Evolutionary conservation across 2,113 vertebrate genomes (phyloP).

Genomic region (Podocnemis expansa): DNA sequence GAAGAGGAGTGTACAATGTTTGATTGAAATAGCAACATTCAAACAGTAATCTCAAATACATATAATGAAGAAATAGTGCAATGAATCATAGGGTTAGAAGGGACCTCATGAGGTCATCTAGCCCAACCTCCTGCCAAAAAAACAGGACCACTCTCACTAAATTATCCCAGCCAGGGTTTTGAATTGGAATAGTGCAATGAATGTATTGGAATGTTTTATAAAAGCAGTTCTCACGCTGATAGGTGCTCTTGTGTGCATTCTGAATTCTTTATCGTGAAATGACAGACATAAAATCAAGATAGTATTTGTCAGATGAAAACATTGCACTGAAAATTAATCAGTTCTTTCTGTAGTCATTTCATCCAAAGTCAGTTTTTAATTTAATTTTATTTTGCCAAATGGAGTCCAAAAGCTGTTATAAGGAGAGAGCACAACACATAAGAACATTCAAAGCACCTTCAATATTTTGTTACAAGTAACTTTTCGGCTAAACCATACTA

Average conservation of each 20-base stretch:
- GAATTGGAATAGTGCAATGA: neutral
- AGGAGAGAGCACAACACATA: neutral
- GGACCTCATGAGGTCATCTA: no score
- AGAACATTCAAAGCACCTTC: neutral
- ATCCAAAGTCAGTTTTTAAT: neutral
- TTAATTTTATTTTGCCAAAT: neutral
- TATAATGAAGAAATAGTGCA: constrained; percentile 18
- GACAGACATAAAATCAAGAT: neutral
- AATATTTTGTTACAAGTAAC: neutral
- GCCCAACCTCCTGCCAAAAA: no score
- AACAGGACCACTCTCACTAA: no score
- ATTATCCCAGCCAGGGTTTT: no score
- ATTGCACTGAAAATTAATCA: neutral
- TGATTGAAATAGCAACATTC: constrained; percentile 48
- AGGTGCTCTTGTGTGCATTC: neutral
- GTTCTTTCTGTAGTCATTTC: neutral
- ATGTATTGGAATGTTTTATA: constrained; percentile 38
- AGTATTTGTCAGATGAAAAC: neutral
- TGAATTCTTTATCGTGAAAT: neutral
- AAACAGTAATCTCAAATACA: constrained; percentile 51
- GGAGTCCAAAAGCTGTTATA: neutral
- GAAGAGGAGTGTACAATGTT: constrained; percentile 12
- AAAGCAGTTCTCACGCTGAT: neutral
- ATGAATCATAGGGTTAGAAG: no score
- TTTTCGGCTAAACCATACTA: neutral